A percentile compares a stretch with the other conserved stretches of the same genome.
These are phyloP conservation scores for Ictalurus punctatus DNA, from an alignment of 2,113 vertebrate species.

Conservation along the genomic window DNA sequence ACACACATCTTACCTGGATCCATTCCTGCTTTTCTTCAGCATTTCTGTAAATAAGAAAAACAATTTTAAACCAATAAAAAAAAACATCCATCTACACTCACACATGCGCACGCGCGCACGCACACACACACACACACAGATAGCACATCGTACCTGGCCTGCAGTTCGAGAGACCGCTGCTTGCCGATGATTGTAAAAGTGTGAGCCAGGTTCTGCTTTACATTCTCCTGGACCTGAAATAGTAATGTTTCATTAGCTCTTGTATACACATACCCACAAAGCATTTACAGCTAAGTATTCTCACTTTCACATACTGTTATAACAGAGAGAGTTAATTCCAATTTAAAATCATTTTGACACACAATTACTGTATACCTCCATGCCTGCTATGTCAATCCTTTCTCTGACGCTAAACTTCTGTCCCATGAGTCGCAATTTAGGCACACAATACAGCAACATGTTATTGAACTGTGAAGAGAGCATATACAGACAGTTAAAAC, in stretches of 20 bases:
- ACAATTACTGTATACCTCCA: conserved; percentile 79
- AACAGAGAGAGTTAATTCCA: not conserved
- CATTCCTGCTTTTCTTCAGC: conserved; percentile 95
- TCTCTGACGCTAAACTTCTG: conserved; percentile 98
- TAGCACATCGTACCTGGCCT: conserved; percentile 79
- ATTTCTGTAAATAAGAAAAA: conserved; percentile 75
- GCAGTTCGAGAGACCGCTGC: conserved; percentile 88
- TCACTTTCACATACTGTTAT: not conserved
- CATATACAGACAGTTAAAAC: conserved; percentile 16
- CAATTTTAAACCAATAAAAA: not conserved
- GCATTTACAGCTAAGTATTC: not conserved
- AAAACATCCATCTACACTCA: not conserved
- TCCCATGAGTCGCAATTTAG: conserved; percentile 91
- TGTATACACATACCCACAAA: not conserved
- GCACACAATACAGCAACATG: conserved; percentile 96
- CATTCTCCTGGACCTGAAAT: conserved; percentile 85
- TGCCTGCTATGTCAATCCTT: conserved; percentile 90
- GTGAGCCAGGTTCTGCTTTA: conserved; percentile 82
- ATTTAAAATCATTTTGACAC: not conserved
- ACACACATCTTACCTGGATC: conserved; percentile 81
- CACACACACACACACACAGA: not conserved
- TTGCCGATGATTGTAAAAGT: conserved; percentile 87
- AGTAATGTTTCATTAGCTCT: not conserved
- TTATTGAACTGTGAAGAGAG: conserved; percentile 85
- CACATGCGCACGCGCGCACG: not conserved